Evolutionary conservation across 1,140 invertebrate genomes (phyloP), one percentile per base, ranked within the genome.

Genomic region (Coptotermes formosanus): DNA sequence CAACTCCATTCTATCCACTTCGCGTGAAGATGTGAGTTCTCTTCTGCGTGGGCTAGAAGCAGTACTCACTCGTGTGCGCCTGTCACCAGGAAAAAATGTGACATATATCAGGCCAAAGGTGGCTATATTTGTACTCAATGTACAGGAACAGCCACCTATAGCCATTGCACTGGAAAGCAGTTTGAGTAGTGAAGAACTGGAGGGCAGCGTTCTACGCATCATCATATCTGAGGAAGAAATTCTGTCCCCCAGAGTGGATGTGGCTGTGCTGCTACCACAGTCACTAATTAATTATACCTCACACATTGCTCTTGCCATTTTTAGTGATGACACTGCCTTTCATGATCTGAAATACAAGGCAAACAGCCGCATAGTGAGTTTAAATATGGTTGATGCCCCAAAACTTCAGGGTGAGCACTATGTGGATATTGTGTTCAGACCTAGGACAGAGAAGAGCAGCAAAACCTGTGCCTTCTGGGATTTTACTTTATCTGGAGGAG

Each of bases 401-500:
- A 88, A 89, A 3, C 92, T 92, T 89, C 90, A 94, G 45, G 89
- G 91, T 64, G 87, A 90, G 87, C 89, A 91, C 16, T 75, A 75
- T 30, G 88, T 94, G 82, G 91, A 92, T 16, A 87, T 93, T 82
- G 85, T 94, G 32, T 92, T 92, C 75, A 91, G 90, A 87, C 88
- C 91, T 75, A 86, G 89, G 6, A 89, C 85, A 43, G 82, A 88
- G 64, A 87, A 86, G 75, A 83, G 69, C 23, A 85, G 88, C 88
- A 32, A 89, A 82, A 12, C 32, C 25, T 94, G 93, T 89, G 91
- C 91, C 16, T 94, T 92, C 90, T 94, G 94, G 94, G 92, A 94
- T 89, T 93, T 92, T 88, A 87, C 91, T 25, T 89, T 89, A 64
- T 94, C 93, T 93, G 91, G 90, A 8, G 89, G 90, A 82, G 92